Conservation (phyloP, 2,797 vertebrate genomes). For the Delichon dasypus region DNA sequence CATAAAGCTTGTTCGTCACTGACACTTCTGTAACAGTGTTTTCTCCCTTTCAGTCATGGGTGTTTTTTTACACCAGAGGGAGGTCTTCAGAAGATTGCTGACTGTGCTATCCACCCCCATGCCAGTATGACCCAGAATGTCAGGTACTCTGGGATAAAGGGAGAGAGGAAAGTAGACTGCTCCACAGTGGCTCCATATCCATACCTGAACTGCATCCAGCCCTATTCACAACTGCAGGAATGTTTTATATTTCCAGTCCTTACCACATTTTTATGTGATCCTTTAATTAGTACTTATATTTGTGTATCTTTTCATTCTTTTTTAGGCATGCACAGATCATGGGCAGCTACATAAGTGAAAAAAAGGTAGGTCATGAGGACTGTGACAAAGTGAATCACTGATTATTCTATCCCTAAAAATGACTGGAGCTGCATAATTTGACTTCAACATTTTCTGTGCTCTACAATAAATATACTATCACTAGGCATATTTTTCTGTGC, state of each 20-base stretch:
- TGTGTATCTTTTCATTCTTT: neutral
- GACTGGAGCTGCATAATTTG: neutral
- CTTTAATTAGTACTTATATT: neutral
- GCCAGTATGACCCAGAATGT: neutral
- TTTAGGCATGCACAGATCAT: neutral
- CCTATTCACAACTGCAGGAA: neutral
- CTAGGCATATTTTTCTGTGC: slow-evolving; percentile 7
- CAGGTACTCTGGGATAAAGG: neutral
- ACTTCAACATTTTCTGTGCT: slow-evolving; percentile 9
- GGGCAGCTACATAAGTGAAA: neutral
- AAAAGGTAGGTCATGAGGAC: neutral
- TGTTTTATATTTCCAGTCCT: neutral
- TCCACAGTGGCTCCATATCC: neutral
- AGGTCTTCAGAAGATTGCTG: neutral
- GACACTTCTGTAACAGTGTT: neutral
- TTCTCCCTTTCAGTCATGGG: neutral
- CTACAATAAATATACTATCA: neutral
- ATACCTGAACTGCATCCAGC: neutral
- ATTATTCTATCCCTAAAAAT: slow-evolving; percentile 36
- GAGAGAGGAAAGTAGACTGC: neutral
- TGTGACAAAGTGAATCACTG: slow-evolving; percentile 18
- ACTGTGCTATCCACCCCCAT: neutral
- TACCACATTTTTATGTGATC: neutral
- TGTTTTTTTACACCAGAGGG: neutral
- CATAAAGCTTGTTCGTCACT: neutral